Evolutionary conservation across 2,797 vertebrate genomes (phyloP).

Genomic region (Myotis pilosus): DNA sequence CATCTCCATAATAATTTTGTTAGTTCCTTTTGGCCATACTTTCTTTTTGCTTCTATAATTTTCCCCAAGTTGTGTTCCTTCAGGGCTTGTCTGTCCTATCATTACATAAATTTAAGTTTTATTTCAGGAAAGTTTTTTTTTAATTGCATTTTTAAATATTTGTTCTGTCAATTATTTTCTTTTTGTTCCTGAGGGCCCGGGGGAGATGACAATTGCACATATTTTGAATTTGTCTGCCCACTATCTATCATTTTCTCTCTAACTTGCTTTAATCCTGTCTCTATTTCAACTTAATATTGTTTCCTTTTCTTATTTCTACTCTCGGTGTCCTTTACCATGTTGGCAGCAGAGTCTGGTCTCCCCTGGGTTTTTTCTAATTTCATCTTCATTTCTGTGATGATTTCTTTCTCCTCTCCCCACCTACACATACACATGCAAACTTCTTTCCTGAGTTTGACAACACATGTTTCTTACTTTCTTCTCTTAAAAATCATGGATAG

Average conservation of each 20-base stretch:
- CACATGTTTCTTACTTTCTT: background rate
- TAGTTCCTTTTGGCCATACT: background rate
- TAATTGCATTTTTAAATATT: slow-evolving; percentile 32
- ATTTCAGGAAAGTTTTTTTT: slow-evolving; percentile 40
- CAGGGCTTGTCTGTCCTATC: background rate
- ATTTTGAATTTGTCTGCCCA: background rate
- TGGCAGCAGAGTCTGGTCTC: slow-evolving; percentile 19
- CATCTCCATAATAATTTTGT: background rate
- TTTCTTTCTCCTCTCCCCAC: background rate
- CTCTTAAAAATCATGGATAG: background rate
- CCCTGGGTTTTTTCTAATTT: background rate
- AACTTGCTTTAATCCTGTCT: slow-evolving; percentile 51
- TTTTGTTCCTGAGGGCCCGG: background rate
- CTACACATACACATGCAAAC: background rate
- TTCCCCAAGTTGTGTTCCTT: background rate
- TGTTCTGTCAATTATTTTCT: slow-evolving; percentile 24
- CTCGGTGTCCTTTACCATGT: background rate
- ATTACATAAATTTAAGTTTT: slow-evolving; percentile 47
- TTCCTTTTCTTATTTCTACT: slow-evolving; percentile 48
- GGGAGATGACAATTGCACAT: background rate
- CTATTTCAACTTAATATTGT: slow-evolving; percentile 45
- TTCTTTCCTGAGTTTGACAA: slow-evolving; percentile 28
- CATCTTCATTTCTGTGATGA: slow-evolving; percentile 1
- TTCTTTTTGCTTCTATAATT: background rate
- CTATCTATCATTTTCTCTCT: slow-evolving; percentile 58